These are phyloP conservation scores for Heliocidaris tuberculata DNA, from an alignment of 35 echinoderm and acorn worm genomes.

Conservation along the genomic window DNA sequence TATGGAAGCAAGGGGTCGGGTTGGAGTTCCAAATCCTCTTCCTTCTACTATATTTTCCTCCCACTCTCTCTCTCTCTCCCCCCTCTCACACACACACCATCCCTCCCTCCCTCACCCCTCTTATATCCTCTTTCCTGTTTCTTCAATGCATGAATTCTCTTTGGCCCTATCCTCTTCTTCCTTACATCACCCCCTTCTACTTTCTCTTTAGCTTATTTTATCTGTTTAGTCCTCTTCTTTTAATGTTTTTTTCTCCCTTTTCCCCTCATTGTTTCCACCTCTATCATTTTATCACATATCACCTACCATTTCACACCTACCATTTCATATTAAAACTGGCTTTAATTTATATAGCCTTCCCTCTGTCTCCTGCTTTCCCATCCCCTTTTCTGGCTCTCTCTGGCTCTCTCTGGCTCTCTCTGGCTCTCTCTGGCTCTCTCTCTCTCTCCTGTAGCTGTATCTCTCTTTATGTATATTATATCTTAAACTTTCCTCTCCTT, in stretches of 20 bases:
- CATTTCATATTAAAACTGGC: too few species aligned
- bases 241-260: background rate
- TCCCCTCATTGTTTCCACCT: background rate
- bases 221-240: background rate
- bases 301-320: too few species aligned
- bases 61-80: too few species aligned
- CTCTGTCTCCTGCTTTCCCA: background rate
- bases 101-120: too few species aligned
- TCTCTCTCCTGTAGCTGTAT: background rate
- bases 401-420: too few species aligned
- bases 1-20: background rate
- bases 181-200: background rate
- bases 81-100: too few species aligned
- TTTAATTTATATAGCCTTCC: background rate
- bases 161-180: background rate
- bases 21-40: background rate
- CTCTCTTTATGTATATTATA: background rate
- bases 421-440: too few species aligned
- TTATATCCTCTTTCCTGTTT: too few species aligned
- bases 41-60: background rate
- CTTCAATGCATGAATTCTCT: background rate
- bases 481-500: background rate
- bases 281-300: background rate
- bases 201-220: background rate
- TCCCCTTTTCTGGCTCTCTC: background rate